These are phyloP conservation scores for Tanytarsus gracilentus DNA, from an alignment of 2,888 invertebrate genomes.

Conservation along the genomic window DNA sequence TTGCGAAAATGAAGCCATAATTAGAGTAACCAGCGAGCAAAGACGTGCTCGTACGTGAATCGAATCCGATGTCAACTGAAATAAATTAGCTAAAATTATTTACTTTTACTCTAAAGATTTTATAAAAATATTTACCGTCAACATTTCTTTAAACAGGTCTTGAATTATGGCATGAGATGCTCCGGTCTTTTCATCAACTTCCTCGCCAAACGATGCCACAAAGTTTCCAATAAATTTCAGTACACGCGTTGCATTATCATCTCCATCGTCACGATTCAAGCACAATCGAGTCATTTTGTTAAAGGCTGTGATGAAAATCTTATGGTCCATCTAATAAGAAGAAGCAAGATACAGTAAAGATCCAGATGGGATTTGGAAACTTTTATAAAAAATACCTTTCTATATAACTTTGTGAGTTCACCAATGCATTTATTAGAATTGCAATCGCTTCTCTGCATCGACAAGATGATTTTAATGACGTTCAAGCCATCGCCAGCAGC, in stretches of 20 bases:
- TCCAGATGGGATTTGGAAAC: constrained; percentile 6
- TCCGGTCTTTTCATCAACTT: constrained; percentile 34
- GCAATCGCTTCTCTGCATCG: constrained; percentile 15
- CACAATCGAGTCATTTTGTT: constrained; percentile 54
- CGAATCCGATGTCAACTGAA: constrained; percentile 45
- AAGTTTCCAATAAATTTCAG: constrained; percentile 65
- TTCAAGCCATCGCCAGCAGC: background rate
- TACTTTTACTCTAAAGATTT: background rate
- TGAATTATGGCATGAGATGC: constrained; percentile 37
- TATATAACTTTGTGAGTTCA: constrained; percentile 52
- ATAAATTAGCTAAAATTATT: background rate
- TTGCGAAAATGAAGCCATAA: constrained; percentile 63
- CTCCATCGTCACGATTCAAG: constrained; percentile 57
- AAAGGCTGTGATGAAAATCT: constrained; percentile 55
- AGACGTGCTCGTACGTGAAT: constrained; percentile 58
- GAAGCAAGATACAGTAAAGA: constrained; percentile 26
- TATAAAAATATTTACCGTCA: constrained; percentile 34
- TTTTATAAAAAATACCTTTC: constrained; percentile 46
- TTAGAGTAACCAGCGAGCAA: constrained; percentile 67
- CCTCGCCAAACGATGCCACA: constrained; percentile 51
- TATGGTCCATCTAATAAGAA: constrained; percentile 46
- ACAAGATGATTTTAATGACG: background rate
- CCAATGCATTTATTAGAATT: constrained; percentile 49
- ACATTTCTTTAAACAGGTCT: constrained; percentile 37
- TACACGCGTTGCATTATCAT: constrained; percentile 57